Percentiles rank a stretch among this genome's conserved stretches.
These are phyloP conservation scores for Meliscaeva auricollis DNA, from an alignment of 2,888 invertebrate genomes.

Conservation along the genomic window DNA sequence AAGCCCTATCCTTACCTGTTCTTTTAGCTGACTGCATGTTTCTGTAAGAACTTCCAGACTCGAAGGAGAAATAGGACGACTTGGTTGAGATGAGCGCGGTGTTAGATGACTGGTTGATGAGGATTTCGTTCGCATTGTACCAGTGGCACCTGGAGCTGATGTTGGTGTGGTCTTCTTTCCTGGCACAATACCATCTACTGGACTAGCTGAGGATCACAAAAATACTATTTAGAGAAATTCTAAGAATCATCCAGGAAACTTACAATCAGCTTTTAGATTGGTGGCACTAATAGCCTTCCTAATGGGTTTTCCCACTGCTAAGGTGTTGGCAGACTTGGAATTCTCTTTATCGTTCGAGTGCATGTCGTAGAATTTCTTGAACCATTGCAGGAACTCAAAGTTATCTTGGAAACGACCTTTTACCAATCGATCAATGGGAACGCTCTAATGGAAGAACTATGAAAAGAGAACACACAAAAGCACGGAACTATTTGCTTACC, in stretches of 20 bases:
- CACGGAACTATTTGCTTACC: conserved; percentile 85
- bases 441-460: conserved; percentile 77
- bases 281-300: conserved; percentile 63
- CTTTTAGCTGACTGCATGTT: conserved; percentile 58
- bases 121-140: conserved; percentile 52
- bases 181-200: conserved; percentile 8
- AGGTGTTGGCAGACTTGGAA: conserved; percentile 68
- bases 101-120: conserved; percentile 66
- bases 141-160: conserved; percentile 35
- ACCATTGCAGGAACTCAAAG: conserved; percentile 99
- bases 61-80: conserved; percentile 72
- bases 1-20: conserved; percentile 53
- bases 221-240: background rate
- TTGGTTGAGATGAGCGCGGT: conserved; percentile 59
- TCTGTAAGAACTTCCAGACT: conserved; percentile 75
- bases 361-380: conserved; percentile 99
- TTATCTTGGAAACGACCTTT: conserved; percentile 99
- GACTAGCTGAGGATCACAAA: conserved; percentile 8
- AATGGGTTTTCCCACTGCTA: conserved; percentile 64
- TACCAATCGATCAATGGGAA: conserved; percentile 87
- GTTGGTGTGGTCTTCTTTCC: conserved; percentile 41
- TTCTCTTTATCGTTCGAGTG: conserved; percentile 95
- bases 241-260: background rate
- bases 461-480: conserved; percentile 4
- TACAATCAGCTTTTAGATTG: conserved; percentile 49